A percentile compares a stretch with the other conserved stretches of the same genome.
Conservation (phyloP, 92 coral and sea anemone genomes). For the Epizoanthus ramosus region DNA sequence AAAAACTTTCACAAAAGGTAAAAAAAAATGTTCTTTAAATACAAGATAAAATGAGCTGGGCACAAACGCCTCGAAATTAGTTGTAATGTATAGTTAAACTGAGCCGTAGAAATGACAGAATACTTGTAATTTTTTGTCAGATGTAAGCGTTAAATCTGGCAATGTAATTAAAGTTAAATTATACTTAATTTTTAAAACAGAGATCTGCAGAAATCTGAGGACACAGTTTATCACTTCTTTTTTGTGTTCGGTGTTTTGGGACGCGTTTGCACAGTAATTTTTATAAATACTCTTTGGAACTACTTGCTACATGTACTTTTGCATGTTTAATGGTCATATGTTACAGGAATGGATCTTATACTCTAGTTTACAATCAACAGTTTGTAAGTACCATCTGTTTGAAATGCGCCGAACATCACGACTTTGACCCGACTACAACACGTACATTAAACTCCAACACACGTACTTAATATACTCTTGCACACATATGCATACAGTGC, state of each 20-base stretch:
- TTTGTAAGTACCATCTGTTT: too few relatives aligned
- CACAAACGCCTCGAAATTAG: not conserved
- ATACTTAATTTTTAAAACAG: not conserved
- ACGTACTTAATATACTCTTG: too few relatives aligned
- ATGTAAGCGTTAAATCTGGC: not conserved
- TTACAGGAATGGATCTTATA: not conserved
- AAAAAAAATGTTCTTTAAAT: conserved; percentile 12
- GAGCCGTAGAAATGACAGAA: not conserved
- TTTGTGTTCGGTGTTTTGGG: not conserved
- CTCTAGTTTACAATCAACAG: not conserved
- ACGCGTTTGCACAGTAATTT: not conserved
- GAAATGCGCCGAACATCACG: not conserved
- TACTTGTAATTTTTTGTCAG: not conserved
- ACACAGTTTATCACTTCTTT: not conserved
- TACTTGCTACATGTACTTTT: not conserved
- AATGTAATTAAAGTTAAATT: not conserved
- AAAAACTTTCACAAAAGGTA: conserved; percentile 21
- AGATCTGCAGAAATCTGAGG: conserved; percentile 26
- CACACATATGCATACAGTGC: too few relatives aligned
- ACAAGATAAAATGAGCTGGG: conserved; percentile 14
- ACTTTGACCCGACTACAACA: not conserved
- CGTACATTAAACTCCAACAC: too few relatives aligned
- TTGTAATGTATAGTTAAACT: conserved; percentile 9
- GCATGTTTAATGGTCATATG: not conserved
- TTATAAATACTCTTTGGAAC: not conserved